Base-by-base conservation (phyloP, 2,113 vertebrate species). In the Benitochromis conjunctus region DNA sequence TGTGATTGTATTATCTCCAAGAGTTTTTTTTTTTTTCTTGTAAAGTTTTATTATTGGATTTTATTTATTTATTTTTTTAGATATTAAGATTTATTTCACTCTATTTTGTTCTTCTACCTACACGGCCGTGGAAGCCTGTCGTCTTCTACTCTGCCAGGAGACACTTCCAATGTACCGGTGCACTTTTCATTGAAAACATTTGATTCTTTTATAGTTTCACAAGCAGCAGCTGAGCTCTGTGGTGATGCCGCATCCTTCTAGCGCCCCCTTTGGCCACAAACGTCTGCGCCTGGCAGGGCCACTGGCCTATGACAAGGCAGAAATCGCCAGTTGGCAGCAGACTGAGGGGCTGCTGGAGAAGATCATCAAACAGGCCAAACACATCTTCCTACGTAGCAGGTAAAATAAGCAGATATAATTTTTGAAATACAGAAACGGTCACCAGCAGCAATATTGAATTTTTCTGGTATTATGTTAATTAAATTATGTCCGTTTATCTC, bases 281-380 rank as follows among this genome's bases (percentile, higher is more conserved):
- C 97, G 98, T 56, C 94, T 98, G 95, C 97, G 98, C 5, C 95
- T 99, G 24, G 98, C 98, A 0, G 99, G 99, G 5, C 98, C 99
- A 3, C 95, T 97, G 88, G 98, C 98, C 57, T 98, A 97, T 77
- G 98, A 99, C 91, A 99, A 99, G 93, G 96, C 97, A 5, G 97
- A 99, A 34, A 98, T 99, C 84, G 94, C 88, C 87, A 95, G 94
- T 53, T 85, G 98, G 87, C 98, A 99, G 90, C 97, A 98, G 0
- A 97, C 86, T 6, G 98, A 99, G 91, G 98, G 99, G 6, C 97
- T 99, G 57, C 95, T 99, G 93, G 98, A 99, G 94, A 99, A 99
- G 93, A 99, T 99, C 91, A 98, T 99, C 94, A 99, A 99, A 90
- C 98, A 99, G 92, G 98, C 98, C 88, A 99, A 99, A 57, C 99